Evolutionary conservation across 1,140 invertebrate species (phyloP).

Genomic region (Zaprionus lachaisei): DNA sequence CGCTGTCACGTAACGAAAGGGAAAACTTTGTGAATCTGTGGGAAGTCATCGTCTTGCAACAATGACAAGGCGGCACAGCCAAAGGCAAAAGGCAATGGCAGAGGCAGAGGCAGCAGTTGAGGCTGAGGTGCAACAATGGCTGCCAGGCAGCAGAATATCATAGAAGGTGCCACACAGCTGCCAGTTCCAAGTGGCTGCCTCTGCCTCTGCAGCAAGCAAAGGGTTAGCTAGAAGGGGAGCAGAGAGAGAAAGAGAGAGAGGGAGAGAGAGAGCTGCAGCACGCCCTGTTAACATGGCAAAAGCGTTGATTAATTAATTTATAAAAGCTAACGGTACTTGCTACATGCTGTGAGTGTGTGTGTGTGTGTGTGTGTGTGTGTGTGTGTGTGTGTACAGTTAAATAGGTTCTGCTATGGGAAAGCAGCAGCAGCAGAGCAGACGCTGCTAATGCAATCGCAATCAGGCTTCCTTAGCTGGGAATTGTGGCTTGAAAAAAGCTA

Average conservation of each 20-base stretch:
- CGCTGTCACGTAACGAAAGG: conserved; percentile 71
- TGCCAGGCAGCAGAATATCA: conserved; percentile 62
- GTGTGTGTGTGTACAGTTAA: conserved; percentile 62
- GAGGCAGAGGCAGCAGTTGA: conserved; percentile 2
- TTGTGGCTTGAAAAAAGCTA: conserved; percentile 22
- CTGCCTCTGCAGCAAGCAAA: conserved; percentile 35
- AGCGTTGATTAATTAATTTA: conserved; percentile 64
- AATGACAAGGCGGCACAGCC: conserved; percentile 62
- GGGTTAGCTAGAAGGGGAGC: conserved; percentile 26
- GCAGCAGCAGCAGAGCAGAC: conserved; percentile 9
- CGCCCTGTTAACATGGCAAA: conserved; percentile 45
- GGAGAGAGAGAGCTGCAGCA: conserved; percentile 21
- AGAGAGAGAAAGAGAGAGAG: neutral
- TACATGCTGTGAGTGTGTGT: conserved; percentile 26
- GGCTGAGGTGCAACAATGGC: conserved; percentile 50
- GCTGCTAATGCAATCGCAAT: conserved; percentile 26
- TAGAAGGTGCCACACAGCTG: conserved; percentile 43
- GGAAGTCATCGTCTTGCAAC: conserved; percentile 65
- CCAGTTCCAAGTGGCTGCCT: conserved; percentile 70
- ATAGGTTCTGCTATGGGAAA: conserved; percentile 39
- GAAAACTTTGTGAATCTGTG: conserved; percentile 65
- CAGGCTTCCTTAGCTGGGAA: conserved; percentile 31
- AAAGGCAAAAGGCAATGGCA: conserved; percentile 38
- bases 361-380: conserved; percentile 32
- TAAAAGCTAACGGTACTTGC: conserved; percentile 41